Evolutionary conservation across 1,140 invertebrate species (phyloP).

Genomic region (Nylanderia fulva): DNA sequence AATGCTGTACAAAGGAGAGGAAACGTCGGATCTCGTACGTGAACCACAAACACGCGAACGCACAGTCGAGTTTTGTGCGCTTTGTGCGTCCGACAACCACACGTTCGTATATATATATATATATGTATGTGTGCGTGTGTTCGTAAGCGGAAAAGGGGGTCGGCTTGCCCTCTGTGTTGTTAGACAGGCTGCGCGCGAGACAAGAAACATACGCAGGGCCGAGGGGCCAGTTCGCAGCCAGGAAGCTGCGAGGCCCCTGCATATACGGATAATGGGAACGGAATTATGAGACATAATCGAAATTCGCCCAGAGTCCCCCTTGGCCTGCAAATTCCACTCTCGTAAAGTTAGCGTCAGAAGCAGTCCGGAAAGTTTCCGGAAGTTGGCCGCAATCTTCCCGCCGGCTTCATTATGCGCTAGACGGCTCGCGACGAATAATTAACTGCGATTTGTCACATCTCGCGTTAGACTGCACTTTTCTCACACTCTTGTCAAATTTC

Average conservation of each 20-base stretch:
- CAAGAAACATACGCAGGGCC: conserved; percentile 56
- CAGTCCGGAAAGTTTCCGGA: conserved; percentile 57
- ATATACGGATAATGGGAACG: neutral
- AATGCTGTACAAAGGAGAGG: conserved; percentile 79
- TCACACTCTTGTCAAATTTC: conserved; percentile 29
- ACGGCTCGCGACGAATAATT: conserved; percentile 40
- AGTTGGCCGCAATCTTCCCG: conserved; percentile 47
- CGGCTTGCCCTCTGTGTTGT: conserved; percentile 32
- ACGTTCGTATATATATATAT: no score
- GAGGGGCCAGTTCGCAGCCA: conserved; percentile 24
- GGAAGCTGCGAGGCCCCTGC: neutral
- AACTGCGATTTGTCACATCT: conserved; percentile 22
- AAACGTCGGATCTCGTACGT: conserved; percentile 75
- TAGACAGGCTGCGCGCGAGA: conserved; percentile 59
- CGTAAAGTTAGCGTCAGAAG: conserved; percentile 32
- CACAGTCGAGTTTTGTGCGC: conserved; percentile 62
- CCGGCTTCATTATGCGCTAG: conserved; percentile 33
- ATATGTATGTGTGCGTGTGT: conserved; percentile 69
- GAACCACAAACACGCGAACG: conserved; percentile 49
- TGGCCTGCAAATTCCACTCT: neutral
- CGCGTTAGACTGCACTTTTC: neutral
- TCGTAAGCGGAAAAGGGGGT: conserved; percentile 75
- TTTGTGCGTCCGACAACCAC: conserved; percentile 55
- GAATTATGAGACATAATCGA: conserved; percentile 58
- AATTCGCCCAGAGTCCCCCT: conserved; percentile 37